Evolutionary conservation across 2,888 invertebrate genomes (phyloP).

Genomic region (Epirrhoe alternata): DNA sequence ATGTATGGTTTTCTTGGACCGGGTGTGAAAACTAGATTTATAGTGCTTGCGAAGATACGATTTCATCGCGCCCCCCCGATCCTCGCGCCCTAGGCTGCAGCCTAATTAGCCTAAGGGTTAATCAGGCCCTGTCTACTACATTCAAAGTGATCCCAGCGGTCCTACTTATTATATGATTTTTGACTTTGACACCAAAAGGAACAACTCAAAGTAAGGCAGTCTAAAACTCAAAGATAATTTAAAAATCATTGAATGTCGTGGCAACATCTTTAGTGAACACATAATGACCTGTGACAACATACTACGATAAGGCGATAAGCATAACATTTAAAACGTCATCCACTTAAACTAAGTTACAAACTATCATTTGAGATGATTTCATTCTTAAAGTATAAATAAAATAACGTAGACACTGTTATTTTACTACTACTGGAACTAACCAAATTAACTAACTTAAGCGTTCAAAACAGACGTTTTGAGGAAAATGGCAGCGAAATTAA

Average conservation of each 20-base stretch:
- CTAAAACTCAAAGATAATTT: background rate
- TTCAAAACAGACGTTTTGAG: background rate
- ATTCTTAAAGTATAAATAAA: background rate
- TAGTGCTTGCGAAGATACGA: too few species aligned
- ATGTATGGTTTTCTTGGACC: too few species aligned
- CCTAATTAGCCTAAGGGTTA: too few species aligned
- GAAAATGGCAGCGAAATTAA: conserved; percentile 48
- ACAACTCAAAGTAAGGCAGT: background rate
- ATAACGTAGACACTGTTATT: background rate
- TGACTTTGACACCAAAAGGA: too few species aligned
- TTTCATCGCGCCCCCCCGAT: too few species aligned
- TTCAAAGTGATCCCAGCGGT: too few species aligned
- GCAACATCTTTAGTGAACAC: conserved; percentile 52
- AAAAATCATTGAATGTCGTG: conserved; percentile 12
- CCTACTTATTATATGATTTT: too few species aligned
- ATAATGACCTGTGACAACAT: conserved; percentile 55
- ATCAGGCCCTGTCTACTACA: too few species aligned
- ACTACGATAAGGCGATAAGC: conserved; percentile 50
- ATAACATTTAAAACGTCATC: conserved; percentile 10
- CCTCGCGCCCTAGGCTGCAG: too few species aligned
- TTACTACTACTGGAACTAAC: conserved; percentile 1
- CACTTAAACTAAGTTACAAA: conserved; percentile 15
- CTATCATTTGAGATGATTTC: conserved; percentile 3
- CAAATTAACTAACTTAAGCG: background rate
- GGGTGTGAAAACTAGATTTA: too few species aligned